phyloP scores from a whole-genome alignment of 2,797 vertebrate genomes.

The Margarornis squamiger region DNA sequence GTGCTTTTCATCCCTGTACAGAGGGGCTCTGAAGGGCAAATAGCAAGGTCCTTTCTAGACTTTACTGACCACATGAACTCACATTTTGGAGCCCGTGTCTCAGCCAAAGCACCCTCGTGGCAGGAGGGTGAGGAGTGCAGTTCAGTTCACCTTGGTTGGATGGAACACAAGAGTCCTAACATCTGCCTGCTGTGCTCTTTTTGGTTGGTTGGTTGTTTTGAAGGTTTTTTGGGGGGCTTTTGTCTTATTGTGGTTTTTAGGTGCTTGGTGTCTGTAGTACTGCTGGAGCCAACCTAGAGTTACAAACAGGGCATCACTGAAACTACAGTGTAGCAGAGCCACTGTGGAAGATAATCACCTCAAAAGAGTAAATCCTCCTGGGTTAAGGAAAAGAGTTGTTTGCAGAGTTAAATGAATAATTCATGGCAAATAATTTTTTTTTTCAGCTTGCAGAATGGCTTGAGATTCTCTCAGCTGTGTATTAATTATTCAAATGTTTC shows the following conservation, averaged over 20 bases:
- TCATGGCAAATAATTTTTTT: not conserved
- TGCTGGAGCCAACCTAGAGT: not conserved
- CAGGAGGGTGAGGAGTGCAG: not conserved
- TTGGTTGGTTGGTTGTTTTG: too few relatives aligned
- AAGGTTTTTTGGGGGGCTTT: not conserved
- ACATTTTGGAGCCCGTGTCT: not conserved
- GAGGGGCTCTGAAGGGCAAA: not conserved
- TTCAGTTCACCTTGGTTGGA: not conserved
- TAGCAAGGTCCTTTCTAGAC: not conserved
- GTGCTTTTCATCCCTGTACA: not conserved
- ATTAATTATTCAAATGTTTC: slow-evolving; percentile 63
- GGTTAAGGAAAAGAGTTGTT: slow-evolving; percentile 17
- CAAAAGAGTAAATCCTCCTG: slow-evolving; percentile 50
- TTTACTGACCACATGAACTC: not conserved
- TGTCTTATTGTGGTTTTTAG: not conserved
- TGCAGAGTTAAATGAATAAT: slow-evolving; percentile 49
- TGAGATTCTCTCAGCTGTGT: slow-evolving; percentile 20
- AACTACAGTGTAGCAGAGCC: not conserved
- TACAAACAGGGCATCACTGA: not conserved
- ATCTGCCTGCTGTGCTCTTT: not conserved
- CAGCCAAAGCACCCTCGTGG: not conserved
- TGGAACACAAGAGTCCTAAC: not conserved
- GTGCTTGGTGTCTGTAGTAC: not conserved
- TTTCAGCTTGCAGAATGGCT: not conserved
- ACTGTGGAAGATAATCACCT: slow-evolving; percentile 20